Base-by-base conservation (phyloP, 2,113 vertebrate genomes). In the Emydura subglobosa region DNA sequence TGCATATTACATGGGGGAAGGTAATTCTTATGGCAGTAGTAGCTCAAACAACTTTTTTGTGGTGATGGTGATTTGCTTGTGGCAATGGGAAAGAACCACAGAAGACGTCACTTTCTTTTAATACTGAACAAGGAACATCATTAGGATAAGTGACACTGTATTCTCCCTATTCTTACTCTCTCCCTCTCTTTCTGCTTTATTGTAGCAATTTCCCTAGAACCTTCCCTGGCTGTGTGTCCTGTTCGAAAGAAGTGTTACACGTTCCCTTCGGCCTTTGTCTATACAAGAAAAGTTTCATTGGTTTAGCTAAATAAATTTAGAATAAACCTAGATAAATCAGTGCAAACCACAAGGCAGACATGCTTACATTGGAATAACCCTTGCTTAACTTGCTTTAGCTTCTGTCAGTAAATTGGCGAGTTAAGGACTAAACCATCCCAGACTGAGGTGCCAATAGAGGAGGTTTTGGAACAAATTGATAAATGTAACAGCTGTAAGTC, bases 1-100 rank as follows among this genome's bases (percentile, higher is more conserved):
- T 19, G 10, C 54, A 0, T 2, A 1, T 19, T 1, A 3, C 0
- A 0, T 3, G 10, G 2, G 54, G 47, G 61, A 27, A 4, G 2
- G 21, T 0, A 4, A 4, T 53, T 47, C 57, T 79, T 27, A 0
- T 1, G 0, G 53, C 31, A 4, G 68, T 51, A 3, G 0, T 1
- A 12, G 19, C 87, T 55, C 6, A n/a, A 11, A n/a, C 47, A 47
- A 31, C 34, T 17, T 2, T n/a, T 6, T 25, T 29, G 25, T 0
- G 34, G 22, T 9, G 25, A 24, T 54, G 53, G 29, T 5, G 34
- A 51, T 11, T 82, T 72, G 16, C 42, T 0, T 0, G 24, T 68
- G 42, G 6, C 3, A 17, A 25, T 19, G 22, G 11, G 39, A 5
- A 49, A 4, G 55, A 1, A 6, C 39, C 79, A 47, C 24, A 24